phyloP scores from a whole-genome alignment of 2,113 vertebrate genomes.

The Bungarus multicinctus region DNA sequence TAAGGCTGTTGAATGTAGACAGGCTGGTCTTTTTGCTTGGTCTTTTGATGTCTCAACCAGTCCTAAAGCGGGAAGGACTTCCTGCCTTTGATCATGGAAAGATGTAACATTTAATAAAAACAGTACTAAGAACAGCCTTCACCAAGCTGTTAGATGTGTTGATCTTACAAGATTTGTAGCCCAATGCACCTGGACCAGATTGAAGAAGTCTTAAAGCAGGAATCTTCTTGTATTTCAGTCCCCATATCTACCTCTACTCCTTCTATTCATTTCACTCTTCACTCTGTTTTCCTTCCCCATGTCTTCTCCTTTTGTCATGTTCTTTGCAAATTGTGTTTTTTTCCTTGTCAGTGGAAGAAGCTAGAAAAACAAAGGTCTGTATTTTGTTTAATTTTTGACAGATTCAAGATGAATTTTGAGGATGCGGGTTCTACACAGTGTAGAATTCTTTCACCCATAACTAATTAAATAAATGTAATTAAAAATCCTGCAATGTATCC shows the following conservation, averaged over 20 bases:
- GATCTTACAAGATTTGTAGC: background rate
- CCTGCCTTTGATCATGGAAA: background rate
- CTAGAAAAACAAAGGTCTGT: background rate
- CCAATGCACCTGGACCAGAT: background rate
- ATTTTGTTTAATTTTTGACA: background rate
- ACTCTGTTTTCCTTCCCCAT: background rate
- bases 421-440: background rate
- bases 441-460: slow-evolving; percentile 69
- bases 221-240: background rate
- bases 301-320: background rate
- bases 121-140: background rate
- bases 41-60: background rate
- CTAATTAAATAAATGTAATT: slow-evolving; percentile 76
- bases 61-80: background rate
- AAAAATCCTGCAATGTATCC: slow-evolving; percentile 71
- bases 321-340: background rate
- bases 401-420: background rate
- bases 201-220: background rate
- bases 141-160: background rate
- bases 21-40: background rate
- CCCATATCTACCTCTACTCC: background rate
- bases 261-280: background rate
- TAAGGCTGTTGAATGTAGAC: background rate
- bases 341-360: background rate
- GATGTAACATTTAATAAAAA: background rate